These are phyloP conservation scores for Andrena hattorfiana DNA, from an alignment of 2,888 invertebrate genomes.

Conservation along the genomic window DNA sequence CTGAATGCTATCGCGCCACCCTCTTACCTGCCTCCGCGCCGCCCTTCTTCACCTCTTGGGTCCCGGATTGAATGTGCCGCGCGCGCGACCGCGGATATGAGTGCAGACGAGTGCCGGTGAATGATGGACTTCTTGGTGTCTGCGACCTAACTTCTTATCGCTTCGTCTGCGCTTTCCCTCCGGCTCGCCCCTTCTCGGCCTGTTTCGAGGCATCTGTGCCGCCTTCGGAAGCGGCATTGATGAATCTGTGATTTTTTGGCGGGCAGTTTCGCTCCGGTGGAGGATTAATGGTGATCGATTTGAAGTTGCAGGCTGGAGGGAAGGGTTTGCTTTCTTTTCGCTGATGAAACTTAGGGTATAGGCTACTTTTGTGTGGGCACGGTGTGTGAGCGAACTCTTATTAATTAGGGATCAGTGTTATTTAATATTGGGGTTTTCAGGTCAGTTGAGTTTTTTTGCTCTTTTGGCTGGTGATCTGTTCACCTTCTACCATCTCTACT, in stretches of 20 bases:
- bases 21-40: background rate
- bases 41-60: constrained; percentile 13
- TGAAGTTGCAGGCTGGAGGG: no score
- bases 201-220: background rate
- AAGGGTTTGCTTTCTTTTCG: no score
- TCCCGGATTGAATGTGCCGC: constrained; percentile 19
- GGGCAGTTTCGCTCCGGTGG: no score
- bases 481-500: no score
- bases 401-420: no score
- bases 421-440: no score
- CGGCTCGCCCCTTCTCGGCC: background rate
- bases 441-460: no score
- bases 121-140: constrained; percentile 36
- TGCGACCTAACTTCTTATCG: constrained; percentile 9
- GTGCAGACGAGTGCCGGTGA: constrained; percentile 37
- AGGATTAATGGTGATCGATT: no score
- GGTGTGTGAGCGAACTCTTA: no score
- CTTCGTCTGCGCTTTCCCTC: background rate
- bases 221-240: background rate
- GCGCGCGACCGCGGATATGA: constrained; percentile 20
- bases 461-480: no score
- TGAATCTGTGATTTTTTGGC: background rate
- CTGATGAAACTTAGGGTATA: no score
- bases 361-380: no score
- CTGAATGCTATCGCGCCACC: constrained; percentile 45